phyloP scores from a whole-genome alignment of 2,888 invertebrate species.

The Stratiomys singularior region DNA sequence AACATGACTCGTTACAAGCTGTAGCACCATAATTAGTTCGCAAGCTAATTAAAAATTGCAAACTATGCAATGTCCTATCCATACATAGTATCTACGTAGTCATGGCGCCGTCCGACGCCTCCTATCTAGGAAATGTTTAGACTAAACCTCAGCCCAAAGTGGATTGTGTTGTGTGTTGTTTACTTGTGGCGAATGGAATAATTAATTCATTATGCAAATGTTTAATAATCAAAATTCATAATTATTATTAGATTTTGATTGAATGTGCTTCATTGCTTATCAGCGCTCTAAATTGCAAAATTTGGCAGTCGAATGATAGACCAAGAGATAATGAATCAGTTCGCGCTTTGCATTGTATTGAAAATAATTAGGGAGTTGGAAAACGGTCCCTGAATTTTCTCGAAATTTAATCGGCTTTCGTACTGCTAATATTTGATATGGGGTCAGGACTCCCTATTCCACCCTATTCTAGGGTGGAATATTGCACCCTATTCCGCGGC shows the following conservation, averaged over 20 bases:
- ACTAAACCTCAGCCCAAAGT: not conserved
- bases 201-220: not conserved
- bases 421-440: no score
- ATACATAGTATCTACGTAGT: not conserved
- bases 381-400: no score
- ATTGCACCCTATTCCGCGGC: no score
- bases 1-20: not conserved
- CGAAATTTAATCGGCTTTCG: no score
- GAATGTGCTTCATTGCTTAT: not conserved
- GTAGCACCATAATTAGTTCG: slow-evolving; percentile 3
- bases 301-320: not conserved
- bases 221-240: not conserved
- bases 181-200: not conserved
- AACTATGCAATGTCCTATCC: not conserved
- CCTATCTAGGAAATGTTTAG: slow-evolving; percentile 28
- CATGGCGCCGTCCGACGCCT: not conserved
- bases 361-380: not conserved
- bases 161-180: not conserved
- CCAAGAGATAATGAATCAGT: not conserved
- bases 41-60: slow-evolving; percentile 27
- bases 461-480: no score
- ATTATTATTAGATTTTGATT: slow-evolving; percentile 23
- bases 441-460: no score
- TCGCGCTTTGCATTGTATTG: not conserved
- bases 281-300: slow-evolving; percentile 5